A percentile compares a stretch with the other conserved stretches of the same genome.
Conservation (phyloP, 2,888 invertebrate genomes). For the Phyto melanocephala region DNA sequence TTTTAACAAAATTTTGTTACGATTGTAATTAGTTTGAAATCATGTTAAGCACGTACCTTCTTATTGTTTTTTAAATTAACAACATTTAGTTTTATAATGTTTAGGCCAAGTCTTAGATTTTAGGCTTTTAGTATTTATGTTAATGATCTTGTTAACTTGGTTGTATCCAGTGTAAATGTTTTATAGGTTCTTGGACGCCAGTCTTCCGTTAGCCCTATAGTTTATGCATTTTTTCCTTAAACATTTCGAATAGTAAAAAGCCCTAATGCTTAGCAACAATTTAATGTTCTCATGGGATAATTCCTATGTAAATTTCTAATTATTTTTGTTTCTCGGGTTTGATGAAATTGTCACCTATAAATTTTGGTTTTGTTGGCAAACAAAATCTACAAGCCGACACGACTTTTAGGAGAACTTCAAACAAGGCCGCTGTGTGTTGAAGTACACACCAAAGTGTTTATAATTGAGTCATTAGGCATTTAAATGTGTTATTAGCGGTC, state of each 20-base stretch:
- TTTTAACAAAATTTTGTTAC: constrained; percentile 39
- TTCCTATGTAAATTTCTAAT: constrained; percentile 43
- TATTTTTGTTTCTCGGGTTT: constrained; percentile 3
- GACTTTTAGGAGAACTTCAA: constrained; percentile 42
- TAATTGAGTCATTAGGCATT: constrained; percentile 58
- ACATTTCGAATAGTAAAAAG: not conserved
- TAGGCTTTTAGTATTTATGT: constrained; percentile 26
- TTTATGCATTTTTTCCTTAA: constrained; percentile 39
- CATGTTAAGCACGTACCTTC: constrained; percentile 56
- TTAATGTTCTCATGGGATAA: constrained; percentile 53
- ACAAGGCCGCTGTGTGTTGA: constrained; percentile 14
- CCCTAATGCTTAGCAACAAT: not conserved
- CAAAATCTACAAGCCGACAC: not conserved
- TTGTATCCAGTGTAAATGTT: constrained; percentile 66
- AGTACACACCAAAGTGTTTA: constrained; percentile 29
- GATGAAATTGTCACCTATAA: constrained; percentile 44
- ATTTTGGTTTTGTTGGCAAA: too few relatives aligned
- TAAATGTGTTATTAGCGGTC: constrained; percentile 61
- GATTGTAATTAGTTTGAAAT: constrained; percentile 59
- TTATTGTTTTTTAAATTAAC: constrained; percentile 1
- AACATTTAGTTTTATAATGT: constrained; percentile 71
- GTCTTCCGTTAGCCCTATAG: constrained; percentile 68
- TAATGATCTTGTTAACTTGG: constrained; percentile 69
- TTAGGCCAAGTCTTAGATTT: constrained; percentile 67
- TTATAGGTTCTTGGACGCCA: constrained; percentile 69